Conservation (phyloP, 2,797 vertebrate genomes). For the Sebastes nivosus region DNA sequence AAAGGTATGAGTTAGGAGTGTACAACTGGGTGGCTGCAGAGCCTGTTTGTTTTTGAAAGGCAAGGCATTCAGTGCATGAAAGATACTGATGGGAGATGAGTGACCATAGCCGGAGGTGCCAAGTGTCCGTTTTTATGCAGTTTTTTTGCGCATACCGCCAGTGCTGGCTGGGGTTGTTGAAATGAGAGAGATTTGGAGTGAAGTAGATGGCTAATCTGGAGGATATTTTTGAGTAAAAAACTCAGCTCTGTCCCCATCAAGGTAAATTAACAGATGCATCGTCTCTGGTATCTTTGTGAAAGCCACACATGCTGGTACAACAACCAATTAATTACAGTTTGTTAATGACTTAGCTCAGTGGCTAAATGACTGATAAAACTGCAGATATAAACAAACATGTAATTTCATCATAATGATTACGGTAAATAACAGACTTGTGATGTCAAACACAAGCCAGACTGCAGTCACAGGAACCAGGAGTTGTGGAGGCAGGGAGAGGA, state of each 20-base stretch:
- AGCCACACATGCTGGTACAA: background rate
- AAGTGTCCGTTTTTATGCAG: constrained; percentile 14
- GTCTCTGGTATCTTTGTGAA: constrained; percentile 12
- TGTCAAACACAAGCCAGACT: background rate
- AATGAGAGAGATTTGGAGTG: constrained; percentile 23
- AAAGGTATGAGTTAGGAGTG: background rate
- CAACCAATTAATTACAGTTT: constrained; percentile 8
- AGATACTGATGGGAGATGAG: constrained; percentile 9
- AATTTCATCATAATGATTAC: background rate
- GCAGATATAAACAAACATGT: background rate
- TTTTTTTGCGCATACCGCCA: background rate
- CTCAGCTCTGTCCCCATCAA: constrained; percentile 10
- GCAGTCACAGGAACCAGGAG: background rate
- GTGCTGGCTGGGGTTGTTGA: background rate
- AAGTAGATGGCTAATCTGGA: constrained; percentile 30
- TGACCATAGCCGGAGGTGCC: constrained; percentile 32
- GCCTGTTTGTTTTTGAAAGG: background rate
- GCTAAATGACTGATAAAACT: background rate
- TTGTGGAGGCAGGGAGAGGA: background rate
- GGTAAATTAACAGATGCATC: constrained; percentile 25
- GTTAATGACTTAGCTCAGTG: constrained; percentile 2
- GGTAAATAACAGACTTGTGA: background rate
- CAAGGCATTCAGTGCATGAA: background rate
- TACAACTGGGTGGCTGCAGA: background rate
- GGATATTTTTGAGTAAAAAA: constrained; percentile 54